Evolutionary conservation across 2,888 invertebrate genomes (phyloP), one percentile per base, ranked within the genome.

Genomic region (Nipponacmea schrenckii): DNA sequence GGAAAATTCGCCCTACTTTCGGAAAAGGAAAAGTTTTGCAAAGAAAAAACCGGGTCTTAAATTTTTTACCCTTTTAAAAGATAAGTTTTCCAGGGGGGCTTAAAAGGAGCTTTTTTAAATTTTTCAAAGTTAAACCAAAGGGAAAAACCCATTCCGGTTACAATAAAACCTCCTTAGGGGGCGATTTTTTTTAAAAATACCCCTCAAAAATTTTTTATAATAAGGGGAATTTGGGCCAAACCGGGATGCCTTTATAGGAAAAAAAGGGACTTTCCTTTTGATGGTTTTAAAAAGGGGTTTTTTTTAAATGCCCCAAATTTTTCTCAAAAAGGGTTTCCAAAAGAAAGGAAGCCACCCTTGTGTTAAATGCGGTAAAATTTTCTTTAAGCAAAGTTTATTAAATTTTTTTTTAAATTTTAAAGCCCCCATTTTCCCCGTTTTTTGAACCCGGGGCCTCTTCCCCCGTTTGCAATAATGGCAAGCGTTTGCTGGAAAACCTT

Each of bases 401-500:
- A n/a, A n/a, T n/a, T n/a, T n/a, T n/a, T n/a, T n/a, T n/a, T n/a
- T n/a, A n/a, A n/a, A n/a, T 17, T 12, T 46, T 46, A 12, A 46
- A 73, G 73, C 66, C 70, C 65, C 73, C 66, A 74, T 69, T 65
- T 2, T 15, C 12, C 48, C 12, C 17, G 17, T 46, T 1, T 12
- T 46, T 17, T 46, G 48, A 46, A 46, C 17, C 17, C 17, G 12
- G 48, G 17, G 14, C 14, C 17, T 15, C 17, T 15, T 15, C 17
- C 48, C 17, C n/a, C n/a, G n/a, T n/a, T 46, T 46, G 48, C 17
- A 15, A 12, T 17, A 12, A 17, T 64, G 12, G 66, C 68, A 50
- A 71, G 73, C n/a, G 10, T 73, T 64, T 39, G 68, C 44, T 67
- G 71, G 73, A 75, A 75, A 68, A 2, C 72, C 70, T 24, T n/a